Evolutionary conservation across 2,113 vertebrate species (phyloP), one percentile per base, ranked within the genome.

Genomic region (Phrynosoma blainvillii): DNA sequence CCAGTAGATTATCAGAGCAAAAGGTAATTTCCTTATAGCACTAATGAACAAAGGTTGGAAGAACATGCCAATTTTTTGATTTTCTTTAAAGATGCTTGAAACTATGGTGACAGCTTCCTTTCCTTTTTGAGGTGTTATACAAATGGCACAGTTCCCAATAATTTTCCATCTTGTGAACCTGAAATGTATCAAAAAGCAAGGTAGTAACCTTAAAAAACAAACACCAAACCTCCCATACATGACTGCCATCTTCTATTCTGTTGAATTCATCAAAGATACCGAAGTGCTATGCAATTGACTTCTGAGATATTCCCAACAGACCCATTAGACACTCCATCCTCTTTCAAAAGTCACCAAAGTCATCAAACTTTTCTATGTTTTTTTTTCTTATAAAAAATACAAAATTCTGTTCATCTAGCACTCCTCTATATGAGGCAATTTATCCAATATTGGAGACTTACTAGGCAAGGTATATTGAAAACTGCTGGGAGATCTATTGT

Each of bases 321-420:
- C 85, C 86, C 65, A 56, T 89, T 91, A 93, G 90, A 89, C 66
- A 30, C 90, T 93, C 92, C 87, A 93, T 85, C 86, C 83, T 92
- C 87, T 86, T 91, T 92, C 89, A 82, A 90, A 94, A 94, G 86
- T 92, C 89, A 92, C 74, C 88, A 77, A 94, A 95, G 83, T 92
- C 93, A 87, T 86, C 91, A 93, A 95, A 91, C 89, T 71, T 92
- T 92, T 91, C 90, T 52, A 65, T 18, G 85, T 85, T 82, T 32
- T 87, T 89, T 71, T 66, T 62, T 62, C 18, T 93, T 93, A 7
- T 30, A 27, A 71, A 36, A 54, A 20, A 20, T 42, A 40, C 4
- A 77, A n/a, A 93, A 93, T 95, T 94, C 85, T 90, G 91, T 79
- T 82, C 1, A 74, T 52, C 9, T 20, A 21, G 87, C 89, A 71